Conservation (phyloP, 1,140 invertebrate genomes). For the Scaptomyza pallida region DNA sequence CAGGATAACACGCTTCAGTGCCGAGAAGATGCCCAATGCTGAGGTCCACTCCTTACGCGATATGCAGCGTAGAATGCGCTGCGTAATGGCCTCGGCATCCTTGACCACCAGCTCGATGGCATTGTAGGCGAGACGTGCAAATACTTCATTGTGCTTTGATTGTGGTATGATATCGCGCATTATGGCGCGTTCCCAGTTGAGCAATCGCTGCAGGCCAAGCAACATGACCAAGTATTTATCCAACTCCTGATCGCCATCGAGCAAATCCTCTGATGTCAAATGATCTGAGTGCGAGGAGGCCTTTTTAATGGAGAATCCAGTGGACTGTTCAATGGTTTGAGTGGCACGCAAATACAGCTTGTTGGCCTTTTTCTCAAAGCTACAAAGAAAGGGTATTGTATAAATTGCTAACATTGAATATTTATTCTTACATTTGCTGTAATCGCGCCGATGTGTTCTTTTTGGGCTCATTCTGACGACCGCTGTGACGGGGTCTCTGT, state of each 20-base stretch:
- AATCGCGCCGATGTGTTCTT: conserved; percentile 81
- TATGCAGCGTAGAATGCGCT: conserved; percentile 91
- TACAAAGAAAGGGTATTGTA: conserved; percentile 61
- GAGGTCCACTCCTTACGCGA: conserved; percentile 92
- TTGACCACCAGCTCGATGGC: conserved; percentile 92
- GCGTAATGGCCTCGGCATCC: conserved; percentile 88
- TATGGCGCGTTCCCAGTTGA: conserved; percentile 93
- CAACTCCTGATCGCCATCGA: conserved; percentile 92
- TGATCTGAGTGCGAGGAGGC: conserved; percentile 82
- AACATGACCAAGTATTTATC: conserved; percentile 94
- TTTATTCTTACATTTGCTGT: conserved; percentile 74
- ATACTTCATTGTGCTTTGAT: conserved; percentile 91
- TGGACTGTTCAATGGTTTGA: conserved; percentile 90
- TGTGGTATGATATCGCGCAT: conserved; percentile 93
- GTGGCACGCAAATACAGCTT: conserved; percentile 93
- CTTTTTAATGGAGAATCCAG: conserved; percentile 86
- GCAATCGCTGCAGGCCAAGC: conserved; percentile 93
- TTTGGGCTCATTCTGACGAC: conserved; percentile 70
- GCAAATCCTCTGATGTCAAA: conserved; percentile 86
- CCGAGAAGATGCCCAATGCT: conserved; percentile 93
- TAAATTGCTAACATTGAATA: not conserved
- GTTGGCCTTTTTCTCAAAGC: conserved; percentile 93
- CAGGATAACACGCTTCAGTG: conserved; percentile 91
- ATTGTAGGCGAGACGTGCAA: conserved; percentile 93
- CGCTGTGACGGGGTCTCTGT: conserved; percentile 75